Base-by-base conservation (phyloP, 2,797 vertebrate species). In the Alosa sapidissima region DNA sequence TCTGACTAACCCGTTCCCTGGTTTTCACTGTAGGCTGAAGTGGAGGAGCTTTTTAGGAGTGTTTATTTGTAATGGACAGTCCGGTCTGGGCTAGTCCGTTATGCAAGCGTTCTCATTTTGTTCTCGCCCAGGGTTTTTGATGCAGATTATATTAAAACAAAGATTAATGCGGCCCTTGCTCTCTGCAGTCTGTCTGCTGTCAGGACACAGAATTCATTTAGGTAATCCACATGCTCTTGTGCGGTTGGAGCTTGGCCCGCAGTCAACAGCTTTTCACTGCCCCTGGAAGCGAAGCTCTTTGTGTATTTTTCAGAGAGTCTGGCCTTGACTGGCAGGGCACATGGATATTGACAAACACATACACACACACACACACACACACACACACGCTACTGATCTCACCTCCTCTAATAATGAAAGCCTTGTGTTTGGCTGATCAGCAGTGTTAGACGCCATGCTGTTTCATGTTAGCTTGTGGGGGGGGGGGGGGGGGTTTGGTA, bases 181-280 rank as follows among this genome's bases (percentile, higher is more conserved):
- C 84, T 91, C 91, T 88, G 87, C 84, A 82, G 85, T 94, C 93
- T 93, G 94, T 94, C 93, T 91, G 87, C 92, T 85, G 88, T 93
- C 94, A 94, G 91, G 93, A 94, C 93, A 92, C 91, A 93, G 91
- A 95, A 94, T 94, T 94, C 87, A 93, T 95, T 95, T 94, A 92
- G 91, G 92, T 89, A 91, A 93, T 94, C 93, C 93, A 95, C 93
- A 94, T 94, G 94, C 92, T 93, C 93, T 89, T 84, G 85, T 87
- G 72, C 16, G 16, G 1, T 81, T 86, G 60, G 82, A 84, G 81
- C 89, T 86, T 89, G 90, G 88, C 88, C n/a, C 49, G 85, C 49
- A 82, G 88, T 88, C 90, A 88, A 87, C 84, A 85, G 89, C 83
- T 87, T 87, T 87, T 87, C 87, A 84, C 86, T 78, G 92, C 90